Conservation (phyloP, 2,113 vertebrate species). For the Antechinus flavipes region DNA sequence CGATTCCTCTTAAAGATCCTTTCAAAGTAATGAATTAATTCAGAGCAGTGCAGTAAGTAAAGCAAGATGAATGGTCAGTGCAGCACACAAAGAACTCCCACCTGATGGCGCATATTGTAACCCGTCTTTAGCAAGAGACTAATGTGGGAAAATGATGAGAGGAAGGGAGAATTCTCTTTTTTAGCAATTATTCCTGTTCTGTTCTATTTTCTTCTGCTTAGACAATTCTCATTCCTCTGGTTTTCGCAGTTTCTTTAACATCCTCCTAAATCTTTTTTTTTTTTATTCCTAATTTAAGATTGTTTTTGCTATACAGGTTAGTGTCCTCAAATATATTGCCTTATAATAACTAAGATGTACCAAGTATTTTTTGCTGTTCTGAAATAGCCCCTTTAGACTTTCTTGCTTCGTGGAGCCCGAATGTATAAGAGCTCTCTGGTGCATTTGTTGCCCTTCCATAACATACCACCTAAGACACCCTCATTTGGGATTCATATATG, state of each 20-base stretch:
- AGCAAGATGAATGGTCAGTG: not conserved
- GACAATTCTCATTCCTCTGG: constrained; percentile 36
- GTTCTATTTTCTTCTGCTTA: not conserved
- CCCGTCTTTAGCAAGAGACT: not conserved
- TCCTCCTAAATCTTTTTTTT: constrained; percentile 9
- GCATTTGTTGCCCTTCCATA: constrained; percentile 18
- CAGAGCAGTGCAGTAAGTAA: not conserved
- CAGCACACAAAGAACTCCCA: not conserved
- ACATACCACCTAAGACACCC: not conserved
- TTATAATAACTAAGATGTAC: constrained; percentile 16
- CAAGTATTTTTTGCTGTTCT: constrained; percentile 29
- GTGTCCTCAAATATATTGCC: not conserved
- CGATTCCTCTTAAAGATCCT: constrained; percentile 45
- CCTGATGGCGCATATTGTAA: not conserved
- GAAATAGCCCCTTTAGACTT: not conserved
- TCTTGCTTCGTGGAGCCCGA: not conserved
- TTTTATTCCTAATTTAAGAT: constrained; percentile 21
- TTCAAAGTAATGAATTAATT: constrained; percentile 52
- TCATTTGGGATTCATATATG: constrained; percentile 7
- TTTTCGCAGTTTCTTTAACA: not conserved
- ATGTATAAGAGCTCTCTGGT: not conserved
- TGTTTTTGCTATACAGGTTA: not conserved
- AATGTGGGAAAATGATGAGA: constrained; percentile 19
- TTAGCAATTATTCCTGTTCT: constrained; percentile 10
- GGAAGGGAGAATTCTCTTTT: not conserved